Evolutionary conservation across 2,888 invertebrate species (phyloP), one percentile per base, ranked within the genome.

Genomic region (Drosophila kuntzei): DNA sequence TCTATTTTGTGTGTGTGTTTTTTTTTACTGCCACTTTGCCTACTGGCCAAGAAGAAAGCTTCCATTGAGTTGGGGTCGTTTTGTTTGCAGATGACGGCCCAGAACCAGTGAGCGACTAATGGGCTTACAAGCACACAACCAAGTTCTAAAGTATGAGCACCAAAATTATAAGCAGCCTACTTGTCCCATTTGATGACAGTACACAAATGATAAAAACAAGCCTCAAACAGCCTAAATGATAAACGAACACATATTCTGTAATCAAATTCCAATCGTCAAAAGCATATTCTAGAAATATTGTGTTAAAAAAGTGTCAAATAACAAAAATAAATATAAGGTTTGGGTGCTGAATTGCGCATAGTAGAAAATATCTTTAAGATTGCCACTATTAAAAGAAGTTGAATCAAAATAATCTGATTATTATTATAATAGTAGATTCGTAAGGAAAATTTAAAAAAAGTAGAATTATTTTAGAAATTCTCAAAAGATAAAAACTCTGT

Each of bases 121-220:
- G 79, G 80, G 76, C 78, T 83, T 80, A 71, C 62, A 60, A 69
- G 55, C 62, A 37, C 29, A 47, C 27, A 41, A 41, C 62, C 54
- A 68, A 69, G 61, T 46, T 59, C 43, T 55, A 68, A 70, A 73
- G 55, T 51, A 18, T 29, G 39, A 39, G 37, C 18, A 53, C 58
- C 61, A 46, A 58, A 53, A 43, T 61, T 51, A 34, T 49, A 70
- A 71, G 49, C 51, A 64, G 54, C 20, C 62, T 29, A 64, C 53
- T 67, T 76, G 54, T 51, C 8, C 32, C 55, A 51, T 25, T 62
- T 62, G 53, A 44, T 41, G 63, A 60, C 25, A 37, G 22, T 16
- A 25, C 27, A 60, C 12, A 53, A 37, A 69, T 54, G 41, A 16
- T 9, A 43, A 36, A 51, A 22, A 46, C 32, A 29, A 36, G 29